Percentiles rank a stretch among this genome's conserved stretches.
Conservation (phyloP, 2,888 invertebrate species). For the Mythimna loreyi region DNA sequence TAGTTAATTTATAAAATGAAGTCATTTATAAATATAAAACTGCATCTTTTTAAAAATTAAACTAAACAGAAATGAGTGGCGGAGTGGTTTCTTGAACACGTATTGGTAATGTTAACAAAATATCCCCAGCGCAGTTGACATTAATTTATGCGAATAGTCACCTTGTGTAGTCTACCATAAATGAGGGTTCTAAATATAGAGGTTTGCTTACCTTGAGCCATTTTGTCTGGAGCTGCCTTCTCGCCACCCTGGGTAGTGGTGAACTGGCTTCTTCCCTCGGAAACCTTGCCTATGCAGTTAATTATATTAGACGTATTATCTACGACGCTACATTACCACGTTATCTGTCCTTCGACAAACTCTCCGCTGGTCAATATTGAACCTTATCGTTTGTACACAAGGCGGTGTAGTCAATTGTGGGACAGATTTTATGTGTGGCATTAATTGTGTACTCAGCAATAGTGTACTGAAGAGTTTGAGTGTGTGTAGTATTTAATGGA, state of each 20-base stretch:
- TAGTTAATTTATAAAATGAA: background rate
- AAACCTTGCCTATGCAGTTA: conserved; percentile 73
- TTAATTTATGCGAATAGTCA: background rate
- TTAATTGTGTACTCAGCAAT: conserved; percentile 31
- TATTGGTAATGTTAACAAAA: background rate
- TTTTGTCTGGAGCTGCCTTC: conserved; percentile 34
- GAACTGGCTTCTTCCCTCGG: conserved; percentile 68
- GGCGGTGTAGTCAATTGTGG: background rate
- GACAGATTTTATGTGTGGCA: background rate
- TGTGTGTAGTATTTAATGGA: conserved; percentile 11
- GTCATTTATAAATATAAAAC: background rate
- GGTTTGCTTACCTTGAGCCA: conserved; percentile 57
- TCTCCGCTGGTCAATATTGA: conserved; percentile 7
- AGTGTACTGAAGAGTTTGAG: conserved; percentile 7
- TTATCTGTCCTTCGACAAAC: background rate
- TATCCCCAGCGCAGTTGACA: background rate
- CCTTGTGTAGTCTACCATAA: background rate
- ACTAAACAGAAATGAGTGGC: background rate
- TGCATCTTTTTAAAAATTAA: background rate
- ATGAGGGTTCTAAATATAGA: background rate
- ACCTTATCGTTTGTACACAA: conserved; percentile 10
- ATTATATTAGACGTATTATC: conserved; percentile 77
- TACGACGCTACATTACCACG: conserved; percentile 34
- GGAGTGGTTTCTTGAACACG: background rate
- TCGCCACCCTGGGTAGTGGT: conserved; percentile 56